Evolutionary conservation across 30 jellyfish, hydroid and myxozoan species (phyloP), one percentile per base, ranked within the genome.

Genomic region (Turritopsis dohrnii): DNA sequence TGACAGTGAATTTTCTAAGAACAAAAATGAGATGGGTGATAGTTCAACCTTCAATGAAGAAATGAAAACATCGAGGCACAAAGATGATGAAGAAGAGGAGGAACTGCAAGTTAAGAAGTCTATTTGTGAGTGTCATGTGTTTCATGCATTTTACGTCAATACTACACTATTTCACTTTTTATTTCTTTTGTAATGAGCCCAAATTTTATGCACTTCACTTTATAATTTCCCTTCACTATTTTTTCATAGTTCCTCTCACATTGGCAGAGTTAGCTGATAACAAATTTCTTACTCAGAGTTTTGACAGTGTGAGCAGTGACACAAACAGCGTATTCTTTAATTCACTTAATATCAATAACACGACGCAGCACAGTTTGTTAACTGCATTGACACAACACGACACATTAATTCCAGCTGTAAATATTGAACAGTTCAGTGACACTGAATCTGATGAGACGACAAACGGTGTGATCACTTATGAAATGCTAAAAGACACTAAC

Each of bases 291-390:
- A 26, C 52, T 31, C 24, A 81, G 53, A 80, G 87, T 80, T 80
- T 80, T 80, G 87, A 80, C 81, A 80, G 87, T 65, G 53, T 80
- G 28, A 65, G 26, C 87, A 80, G 87, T 26, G 77, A 69, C 30
- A 69, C 77, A 69, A 65, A 80, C 79, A 80, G 65, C 65, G 82
- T 30, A 21, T 80, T 80, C 28, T 21, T 24, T 19, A 19, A 77
- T 25, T 77, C 85, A 30, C 28, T 77, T 53, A 30, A 29, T 77
- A 27, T 23, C 77, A 69, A 69, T 69, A n/a, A 69, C 77, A 27
- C 31, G 77, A 69, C 77, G 77, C 30, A n/a, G 60, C 60, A 41
- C 60, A 41, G 13, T 41, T 3, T 41, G 60, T 41, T 41, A 3
- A 41, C 9, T 41, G 13, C 5, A 3, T 3, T 41, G 13, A 41